Base-by-base conservation (phyloP, 2,113 vertebrate genomes). In the Butastur rufipennis region DNA sequence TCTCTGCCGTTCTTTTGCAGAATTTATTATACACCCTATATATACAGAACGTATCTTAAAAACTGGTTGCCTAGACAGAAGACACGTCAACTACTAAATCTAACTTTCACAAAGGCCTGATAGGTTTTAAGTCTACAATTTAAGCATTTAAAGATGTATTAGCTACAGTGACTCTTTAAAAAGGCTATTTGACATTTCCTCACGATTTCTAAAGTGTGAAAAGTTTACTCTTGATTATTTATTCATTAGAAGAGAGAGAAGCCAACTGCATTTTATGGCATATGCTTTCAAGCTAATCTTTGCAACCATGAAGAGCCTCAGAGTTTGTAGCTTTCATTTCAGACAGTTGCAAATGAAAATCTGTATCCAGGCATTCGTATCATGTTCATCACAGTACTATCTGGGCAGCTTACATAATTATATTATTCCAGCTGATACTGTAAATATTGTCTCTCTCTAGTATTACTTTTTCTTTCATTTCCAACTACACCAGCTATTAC, bases 341-440 rank as follows among this genome's bases (percentile, higher is more conserved):
- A 91, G 75, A 67, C 21, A 91, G 31, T 0, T 90, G 72, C 47
- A 93, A 95, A 93, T 71, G 55, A 86, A 95, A 97, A 81, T 79
- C 86, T 81, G 29, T 81, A 68, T 79, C 94, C 79, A 59, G 13
- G 72, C 79, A 84, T 63, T 90, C 2, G 0, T 90, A 97, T 92
- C 88, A 13, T 63, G 94, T 74, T 91, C 88, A 96, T 88, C 90
- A 83, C 58, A 74, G 65, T 12, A 19, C 67, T 81, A 82, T 74
- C 92, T 91, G 47, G 75, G 63, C 88, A 93, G 68, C 68, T 81
- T 66, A 88, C 55, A 74, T 86, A 93, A 95, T 89, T 91, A 61
- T 47, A 91, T 61, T 79, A 91, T 84, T 93, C 82, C 86, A 93
- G 73, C 52, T 81, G 75, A 94, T 71, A 86, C 42, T 56, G 55